A percentile compares a stretch with the other conserved stretches of the same genome.
phyloP scores from a whole-genome alignment of 2,797 vertebrate genomes.

The Dicrostonyx torquatus region DNA sequence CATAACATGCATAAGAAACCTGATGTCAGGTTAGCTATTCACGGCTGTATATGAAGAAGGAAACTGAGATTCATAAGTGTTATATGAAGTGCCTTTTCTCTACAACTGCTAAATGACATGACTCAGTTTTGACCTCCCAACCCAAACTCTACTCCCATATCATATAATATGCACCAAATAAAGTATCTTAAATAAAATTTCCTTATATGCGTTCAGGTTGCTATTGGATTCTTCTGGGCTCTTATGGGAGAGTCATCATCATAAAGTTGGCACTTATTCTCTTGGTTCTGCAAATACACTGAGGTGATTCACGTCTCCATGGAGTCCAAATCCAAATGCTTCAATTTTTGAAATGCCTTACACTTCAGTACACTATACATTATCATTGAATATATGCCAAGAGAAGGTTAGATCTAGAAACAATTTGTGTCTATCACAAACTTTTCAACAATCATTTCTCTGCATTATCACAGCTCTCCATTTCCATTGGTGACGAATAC shows the following conservation, averaged over 20 bases:
- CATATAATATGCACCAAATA: background rate
- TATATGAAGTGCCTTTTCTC: background rate
- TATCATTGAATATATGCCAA: background rate
- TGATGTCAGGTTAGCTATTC: background rate
- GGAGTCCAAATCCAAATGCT: background rate
- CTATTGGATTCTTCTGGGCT: background rate
- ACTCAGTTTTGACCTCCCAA: background rate
- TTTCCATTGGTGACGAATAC: background rate
- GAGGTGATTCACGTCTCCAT: background rate
- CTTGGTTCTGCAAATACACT: background rate
- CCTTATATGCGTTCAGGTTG: background rate
- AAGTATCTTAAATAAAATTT: background rate
- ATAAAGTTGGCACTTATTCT: background rate
- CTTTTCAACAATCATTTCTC: background rate
- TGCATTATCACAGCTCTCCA: background rate
- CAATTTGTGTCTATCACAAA: background rate
- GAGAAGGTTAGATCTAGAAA: background rate
- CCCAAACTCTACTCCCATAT: background rate
- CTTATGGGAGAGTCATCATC: background rate
- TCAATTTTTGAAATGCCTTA: conserved; percentile 37
- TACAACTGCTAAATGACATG: background rate
- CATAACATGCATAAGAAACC: background rate
- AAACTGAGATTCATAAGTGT: background rate
- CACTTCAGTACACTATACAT: background rate
- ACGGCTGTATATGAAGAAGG: background rate